Evolutionary conservation across 2,888 invertebrate genomes (phyloP).

Genomic region (Latrodectus elegans): DNA sequence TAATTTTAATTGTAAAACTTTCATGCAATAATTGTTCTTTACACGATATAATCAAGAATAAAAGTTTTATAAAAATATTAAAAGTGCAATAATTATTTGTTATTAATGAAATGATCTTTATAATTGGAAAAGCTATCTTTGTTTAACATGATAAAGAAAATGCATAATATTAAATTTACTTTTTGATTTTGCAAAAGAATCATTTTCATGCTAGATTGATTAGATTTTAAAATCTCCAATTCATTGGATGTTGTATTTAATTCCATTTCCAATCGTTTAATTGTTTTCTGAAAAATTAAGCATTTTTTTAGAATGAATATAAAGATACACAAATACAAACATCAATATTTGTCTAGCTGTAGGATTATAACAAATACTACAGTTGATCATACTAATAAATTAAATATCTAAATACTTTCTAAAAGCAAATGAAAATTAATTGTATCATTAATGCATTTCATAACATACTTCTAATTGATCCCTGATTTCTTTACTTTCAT

Average conservation of each 20-base stretch:
- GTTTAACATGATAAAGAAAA: too few relatives aligned
- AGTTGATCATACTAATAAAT: neutral
- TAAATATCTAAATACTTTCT: neutral
- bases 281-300: conserved; percentile 8
- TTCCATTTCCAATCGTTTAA: neutral
- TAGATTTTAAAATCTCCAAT: conserved; percentile 8
- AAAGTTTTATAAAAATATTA: neutral
- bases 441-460: neutral
- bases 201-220: conserved; percentile 1
- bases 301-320: too few relatives aligned
- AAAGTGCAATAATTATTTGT: neutral
- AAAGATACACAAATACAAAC: too few relatives aligned
- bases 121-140: neutral
- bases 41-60: neutral
- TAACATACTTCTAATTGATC: conserved; percentile 32
- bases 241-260: neutral
- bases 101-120: neutral
- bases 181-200: conserved; percentile 3
- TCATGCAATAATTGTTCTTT: too few relatives aligned
- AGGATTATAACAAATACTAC: neutral
- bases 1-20: too few relatives aligned
- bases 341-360: neutral
- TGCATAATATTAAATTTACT: neutral
- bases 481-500: conserved; percentile 4
- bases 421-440: too few relatives aligned